Percentiles rank a stretch among this genome's conserved stretches.
Conservation (phyloP, 2,113 vertebrate species). For the Ctenomys sociabilis region DNA sequence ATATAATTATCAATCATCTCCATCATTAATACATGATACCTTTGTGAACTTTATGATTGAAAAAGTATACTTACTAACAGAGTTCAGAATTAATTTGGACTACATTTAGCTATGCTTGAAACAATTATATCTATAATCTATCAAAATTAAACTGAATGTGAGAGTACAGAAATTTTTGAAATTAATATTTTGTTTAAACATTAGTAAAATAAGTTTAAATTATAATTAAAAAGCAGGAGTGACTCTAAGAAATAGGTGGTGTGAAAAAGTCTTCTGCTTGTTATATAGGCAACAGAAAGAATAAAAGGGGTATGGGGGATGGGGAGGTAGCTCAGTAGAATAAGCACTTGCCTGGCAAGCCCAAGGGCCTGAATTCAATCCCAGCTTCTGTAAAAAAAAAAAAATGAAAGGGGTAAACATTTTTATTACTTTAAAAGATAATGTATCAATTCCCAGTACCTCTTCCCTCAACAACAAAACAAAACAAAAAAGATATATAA, state of each 20-base stretch:
- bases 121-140: conserved; percentile 24
- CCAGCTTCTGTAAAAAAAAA: too few species aligned
- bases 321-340: too few species aligned
- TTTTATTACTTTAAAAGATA: background rate
- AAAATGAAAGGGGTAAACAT: background rate
- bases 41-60: background rate
- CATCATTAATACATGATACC: background rate
- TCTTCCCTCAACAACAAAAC: too few species aligned
- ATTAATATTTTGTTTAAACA: conserved; percentile 52
- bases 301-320: too few species aligned
- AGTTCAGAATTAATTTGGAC: conserved; percentile 43
- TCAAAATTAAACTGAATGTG: conserved; percentile 16
- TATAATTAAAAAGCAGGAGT: background rate
- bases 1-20: conserved; percentile 34
- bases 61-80: background rate
- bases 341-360: too few species aligned
- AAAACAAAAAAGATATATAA: background rate
- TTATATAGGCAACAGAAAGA: background rate
- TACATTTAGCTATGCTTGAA: conserved; percentile 52
- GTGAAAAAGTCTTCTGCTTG: background rate
- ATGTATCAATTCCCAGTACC: background rate
- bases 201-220: conserved; percentile 39
- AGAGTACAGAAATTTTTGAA: conserved; percentile 29
- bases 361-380: too few species aligned
- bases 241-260: background rate